Evolutionary conservation across 1,140 invertebrate species (phyloP), one percentile per base, ranked within the genome.

Genomic region (Papilio xuthus): DNA sequence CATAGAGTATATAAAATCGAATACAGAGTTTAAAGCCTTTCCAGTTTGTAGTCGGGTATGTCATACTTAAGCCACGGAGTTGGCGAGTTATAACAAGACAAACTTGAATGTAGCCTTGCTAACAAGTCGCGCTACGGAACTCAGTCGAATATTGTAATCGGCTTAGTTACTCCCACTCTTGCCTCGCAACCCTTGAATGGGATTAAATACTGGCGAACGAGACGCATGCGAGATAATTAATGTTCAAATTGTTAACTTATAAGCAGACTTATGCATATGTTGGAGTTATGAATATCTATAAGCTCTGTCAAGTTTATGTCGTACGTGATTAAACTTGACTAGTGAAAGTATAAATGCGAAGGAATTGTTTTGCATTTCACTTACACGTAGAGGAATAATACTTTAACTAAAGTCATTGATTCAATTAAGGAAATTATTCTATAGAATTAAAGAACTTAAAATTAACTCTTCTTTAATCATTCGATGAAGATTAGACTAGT

Each of bases 81-180:
- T 80, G 47, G 63, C 44, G 85, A 88, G 85, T 87, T 89, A 87
- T 90, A 90, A 90, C 89, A 86, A 90, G 86, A 86, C 84, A 89
- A 90, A 90, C 89, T 90, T 88, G 82, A 80, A 81, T 85, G 80
- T 84, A 81, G 79, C 82, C 78, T 77, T 81, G 78, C 85, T 89
- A 89, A 89, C 88, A 90, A 89, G 87, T 87, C 84, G 80, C 77
- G 86, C 85, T 86, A 83, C 80, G 83, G 80, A 53, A 78, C 53
- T 77, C 75, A 80, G 78, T 85, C 83, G 88, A 89, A 90, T 89
- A 88, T 87, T 88, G 86, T 91, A 89, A 91, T 89, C 89, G 86
- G 88, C 87, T 90, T 90, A 89, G 87, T 88, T 87, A 84, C 83
- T 81, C 79, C 56, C 60, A 71, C 79, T 80, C 81, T 77, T 85